Evolutionary conservation across 2,113 vertebrate species (phyloP).

Genomic region (Epinephelus lanceolatus): DNA sequence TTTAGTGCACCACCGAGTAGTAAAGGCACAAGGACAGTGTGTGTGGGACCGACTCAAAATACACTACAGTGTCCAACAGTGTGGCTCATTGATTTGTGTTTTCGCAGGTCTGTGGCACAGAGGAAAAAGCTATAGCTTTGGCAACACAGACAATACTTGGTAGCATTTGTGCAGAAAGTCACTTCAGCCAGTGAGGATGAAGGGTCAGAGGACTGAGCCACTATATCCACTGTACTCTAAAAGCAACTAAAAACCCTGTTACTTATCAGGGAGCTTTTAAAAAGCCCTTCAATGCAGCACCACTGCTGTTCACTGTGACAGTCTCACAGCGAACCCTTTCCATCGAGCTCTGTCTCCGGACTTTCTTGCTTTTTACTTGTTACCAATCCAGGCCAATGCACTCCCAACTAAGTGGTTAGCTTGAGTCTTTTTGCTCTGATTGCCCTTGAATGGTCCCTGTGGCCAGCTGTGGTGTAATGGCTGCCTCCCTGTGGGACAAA

Average conservation of each 20-base stretch:
- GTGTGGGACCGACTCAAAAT: background rate
- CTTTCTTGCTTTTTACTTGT: constrained; percentile 32
- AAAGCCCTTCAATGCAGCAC: constrained; percentile 14
- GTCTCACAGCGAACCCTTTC: constrained; percentile 27
- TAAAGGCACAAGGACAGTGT: background rate
- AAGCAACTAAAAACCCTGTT: constrained; percentile 11
- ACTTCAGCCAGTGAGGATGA: constrained; percentile 1
- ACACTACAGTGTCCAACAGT: background rate
- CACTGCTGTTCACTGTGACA: constrained; percentile 15
- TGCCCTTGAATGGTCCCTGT: constrained; percentile 71
- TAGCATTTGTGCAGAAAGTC: background rate
- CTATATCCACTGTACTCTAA: background rate
- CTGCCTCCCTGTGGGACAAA: constrained; percentile 67
- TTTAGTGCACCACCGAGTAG: background rate
- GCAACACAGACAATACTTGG: background rate
- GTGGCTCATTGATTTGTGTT: background rate
- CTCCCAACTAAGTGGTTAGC: constrained; percentile 61
- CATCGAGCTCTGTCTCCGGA: background rate
- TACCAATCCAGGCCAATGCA: constrained; percentile 35
- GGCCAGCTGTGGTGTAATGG: constrained; percentile 66
- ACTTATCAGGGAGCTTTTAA: constrained; percentile 35
- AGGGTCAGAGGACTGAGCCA: background rate
- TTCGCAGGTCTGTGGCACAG: background rate
- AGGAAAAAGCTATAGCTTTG: background rate
- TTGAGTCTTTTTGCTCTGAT: constrained; percentile 63